A percentile compares a stretch with the other conserved stretches of the same genome.
These are phyloP conservation scores for Neoarius graeffei DNA, from an alignment of 2,113 vertebrate genomes.

Conservation along the genomic window DNA sequence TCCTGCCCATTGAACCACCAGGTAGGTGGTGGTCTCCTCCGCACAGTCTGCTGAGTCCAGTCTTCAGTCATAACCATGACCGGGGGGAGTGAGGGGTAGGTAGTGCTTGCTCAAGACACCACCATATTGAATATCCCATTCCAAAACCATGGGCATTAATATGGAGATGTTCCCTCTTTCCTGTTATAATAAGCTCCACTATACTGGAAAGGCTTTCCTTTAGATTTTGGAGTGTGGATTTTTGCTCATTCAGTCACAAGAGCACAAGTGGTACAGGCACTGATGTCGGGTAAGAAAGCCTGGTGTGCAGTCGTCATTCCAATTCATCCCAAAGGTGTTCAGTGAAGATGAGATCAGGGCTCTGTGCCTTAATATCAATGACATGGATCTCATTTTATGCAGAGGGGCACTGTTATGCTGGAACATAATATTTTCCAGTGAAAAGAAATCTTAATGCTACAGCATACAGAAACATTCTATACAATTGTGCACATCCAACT, in stretches of 20 bases:
- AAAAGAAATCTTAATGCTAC: neutral
- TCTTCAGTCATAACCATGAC: too few species aligned
- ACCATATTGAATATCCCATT: neutral
- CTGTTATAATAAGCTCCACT: neutral
- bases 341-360: neutral
- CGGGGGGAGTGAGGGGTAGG: too few species aligned
- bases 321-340: neutral
- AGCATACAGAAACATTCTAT: neutral
- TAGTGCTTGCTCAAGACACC: too few species aligned
- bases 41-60: too few species aligned
- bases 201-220: neutral
- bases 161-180: too few species aligned
- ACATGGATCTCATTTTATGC: neutral
- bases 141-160: neutral
- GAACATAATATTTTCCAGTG: neutral
- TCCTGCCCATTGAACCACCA: too few species aligned
- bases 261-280: too few species aligned
- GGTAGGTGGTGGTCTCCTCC: too few species aligned
- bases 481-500: neutral
- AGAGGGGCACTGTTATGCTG: neutral
- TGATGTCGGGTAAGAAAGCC: too few species aligned
- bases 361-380: neutral
- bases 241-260: neutral
- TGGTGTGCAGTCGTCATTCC: neutral
- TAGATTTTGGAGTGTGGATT: neutral